phyloP scores from a whole-genome alignment of 2,113 vertebrate species.

The Phyllostomus discolor region DNA sequence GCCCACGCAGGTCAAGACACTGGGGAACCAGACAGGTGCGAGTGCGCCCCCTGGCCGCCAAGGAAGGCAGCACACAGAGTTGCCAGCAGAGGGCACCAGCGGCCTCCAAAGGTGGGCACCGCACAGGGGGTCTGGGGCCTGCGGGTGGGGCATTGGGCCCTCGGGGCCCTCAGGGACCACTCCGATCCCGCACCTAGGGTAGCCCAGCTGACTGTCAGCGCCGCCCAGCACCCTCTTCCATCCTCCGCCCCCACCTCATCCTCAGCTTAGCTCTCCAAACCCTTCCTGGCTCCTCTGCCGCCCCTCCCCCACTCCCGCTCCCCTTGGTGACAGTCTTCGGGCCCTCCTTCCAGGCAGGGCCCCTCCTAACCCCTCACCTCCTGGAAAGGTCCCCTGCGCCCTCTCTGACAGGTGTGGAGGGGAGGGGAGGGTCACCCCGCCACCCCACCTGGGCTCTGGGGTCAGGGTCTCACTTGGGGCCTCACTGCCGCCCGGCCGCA shows the following conservation, averaged over 20 bases:
- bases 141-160: rapidly evolving
- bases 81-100: constrained; percentile 33
- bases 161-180: background rate
- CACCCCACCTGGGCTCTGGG: background rate
- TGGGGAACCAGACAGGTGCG: rapidly evolving
- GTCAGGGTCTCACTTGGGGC: too few relatives aligned
- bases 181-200: rapidly evolving
- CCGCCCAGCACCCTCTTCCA: background rate
- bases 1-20: rapidly evolving
- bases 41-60: rapidly evolving
- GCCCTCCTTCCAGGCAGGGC: background rate
- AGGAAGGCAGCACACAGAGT: rapidly evolving
- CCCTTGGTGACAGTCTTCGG: background rate
- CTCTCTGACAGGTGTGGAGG: background rate
- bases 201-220: background rate
- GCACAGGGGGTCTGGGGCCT: rapidly evolving
- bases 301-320: background rate
- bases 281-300: background rate
- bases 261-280: background rate
- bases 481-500: background rate
- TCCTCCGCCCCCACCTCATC: too few relatives aligned
- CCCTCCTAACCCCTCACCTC: background rate
- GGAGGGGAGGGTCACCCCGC: background rate
- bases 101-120: background rate
- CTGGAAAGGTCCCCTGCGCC: background rate